Evolutionary conservation across 2,797 vertebrate genomes (phyloP).

Genomic region (Picus viridis): DNA sequence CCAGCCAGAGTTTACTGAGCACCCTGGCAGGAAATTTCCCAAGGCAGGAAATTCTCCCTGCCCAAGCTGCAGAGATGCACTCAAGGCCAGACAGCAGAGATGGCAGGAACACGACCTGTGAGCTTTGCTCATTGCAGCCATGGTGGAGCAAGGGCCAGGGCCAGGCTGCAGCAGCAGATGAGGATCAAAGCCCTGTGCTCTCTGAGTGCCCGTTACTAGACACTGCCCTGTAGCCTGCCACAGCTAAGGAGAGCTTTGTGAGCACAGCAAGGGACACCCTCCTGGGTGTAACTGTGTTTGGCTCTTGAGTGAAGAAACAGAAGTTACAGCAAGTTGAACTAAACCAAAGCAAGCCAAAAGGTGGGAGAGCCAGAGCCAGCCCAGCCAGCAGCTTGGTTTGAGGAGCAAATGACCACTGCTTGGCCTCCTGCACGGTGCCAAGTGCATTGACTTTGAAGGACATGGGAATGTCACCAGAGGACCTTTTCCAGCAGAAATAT

Average conservation of each 20-base stretch:
- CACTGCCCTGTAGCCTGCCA: background rate
- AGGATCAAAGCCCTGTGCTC: accelerated
- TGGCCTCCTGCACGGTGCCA: background rate
- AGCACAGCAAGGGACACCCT: background rate
- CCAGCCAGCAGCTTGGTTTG: background rate
- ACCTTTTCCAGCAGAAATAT: background rate
- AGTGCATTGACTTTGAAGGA: background rate
- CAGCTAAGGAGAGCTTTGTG: accelerated
- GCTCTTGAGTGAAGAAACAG: background rate
- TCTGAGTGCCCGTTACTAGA: background rate
- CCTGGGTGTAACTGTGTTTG: background rate
- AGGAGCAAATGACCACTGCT: background rate
- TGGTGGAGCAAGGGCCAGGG: accelerated
- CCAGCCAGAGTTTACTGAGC: background rate
- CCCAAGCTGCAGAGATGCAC: accelerated
- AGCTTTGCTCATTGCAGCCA: background rate
- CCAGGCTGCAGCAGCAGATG: background rate
- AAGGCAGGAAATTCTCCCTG: background rate
- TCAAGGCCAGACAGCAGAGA: background rate
- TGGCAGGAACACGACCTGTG: accelerated
- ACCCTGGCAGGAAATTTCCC: background rate
- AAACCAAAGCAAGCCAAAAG: background rate
- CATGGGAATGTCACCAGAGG: background rate
- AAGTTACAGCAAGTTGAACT: background rate
- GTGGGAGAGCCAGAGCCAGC: background rate